Evolutionary conservation across 1,140 invertebrate species (phyloP), one percentile per base, ranked within the genome.

Genomic region (Luehdorfia chinensis): DNA sequence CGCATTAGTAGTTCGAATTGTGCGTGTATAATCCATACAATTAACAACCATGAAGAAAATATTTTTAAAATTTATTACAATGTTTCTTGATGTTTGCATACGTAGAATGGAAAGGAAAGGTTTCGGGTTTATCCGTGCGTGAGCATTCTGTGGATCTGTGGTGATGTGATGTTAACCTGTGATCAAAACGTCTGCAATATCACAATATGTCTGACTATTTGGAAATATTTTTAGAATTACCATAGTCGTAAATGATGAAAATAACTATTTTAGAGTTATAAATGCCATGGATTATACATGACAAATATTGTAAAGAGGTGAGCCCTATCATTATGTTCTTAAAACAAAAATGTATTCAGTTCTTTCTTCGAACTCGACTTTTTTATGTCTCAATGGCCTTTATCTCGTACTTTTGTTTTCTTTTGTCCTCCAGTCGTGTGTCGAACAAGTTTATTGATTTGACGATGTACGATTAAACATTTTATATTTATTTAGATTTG

Each of bases 191-290:
- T 85, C 81, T 85, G 70, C 78, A 84, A 85, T 81, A 87, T 87
- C 84, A 69, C 84, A 87, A 87, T 83, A 87, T 87, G 84, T 87
- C 84, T 77, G 84, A 85, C 79, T 73, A 84, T 77, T 85, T 83
- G 63, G 76, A 80, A 85, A 83, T 85, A 85, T 81, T 81, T 81
- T 83, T 83, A 85, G 78, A 78, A 66, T 75, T 67, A 77, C 65
- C 61, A 52, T 78, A 70, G 58, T 57, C 51, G 57, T 75, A 69
- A 74, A 67, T 74, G 72, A 59, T 66, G 62, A 45, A 60, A 52
- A 50, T 30, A 62, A 67, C 39, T 63, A 72, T 67, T 64, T 66
- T 54, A 66, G 48, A 64, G 47, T 62, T 57, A 66, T 70, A 46
- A 50, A 70, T 71, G 71, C 48, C 57, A 85, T 81, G 77, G 72